phyloP scores from a whole-genome alignment of 2,113 vertebrate species.

The Platanista minor region DNA sequence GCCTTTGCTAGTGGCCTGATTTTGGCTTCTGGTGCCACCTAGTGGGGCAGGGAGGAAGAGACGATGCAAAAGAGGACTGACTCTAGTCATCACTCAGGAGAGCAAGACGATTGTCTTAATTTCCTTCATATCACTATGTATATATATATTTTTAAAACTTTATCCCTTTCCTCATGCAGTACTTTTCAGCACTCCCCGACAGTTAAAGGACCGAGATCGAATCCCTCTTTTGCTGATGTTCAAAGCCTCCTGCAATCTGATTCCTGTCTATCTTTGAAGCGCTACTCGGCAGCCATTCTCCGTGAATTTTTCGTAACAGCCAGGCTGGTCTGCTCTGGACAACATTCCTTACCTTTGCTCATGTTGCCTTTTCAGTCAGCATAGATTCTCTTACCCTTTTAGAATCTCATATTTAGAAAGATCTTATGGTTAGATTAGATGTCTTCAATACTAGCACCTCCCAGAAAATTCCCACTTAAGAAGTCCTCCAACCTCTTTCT shows the following conservation, averaged over 20 bases:
- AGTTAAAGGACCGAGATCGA: background rate
- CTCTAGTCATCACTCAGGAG: background rate
- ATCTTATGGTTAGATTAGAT: background rate
- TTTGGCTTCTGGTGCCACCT: conserved; percentile 69
- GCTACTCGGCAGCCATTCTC: background rate
- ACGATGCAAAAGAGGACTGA: background rate
- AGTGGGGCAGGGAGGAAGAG: conserved; percentile 30
- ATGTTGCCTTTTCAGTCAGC: background rate
- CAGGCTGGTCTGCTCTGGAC: background rate
- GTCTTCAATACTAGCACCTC: background rate
- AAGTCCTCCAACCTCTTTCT: background rate
- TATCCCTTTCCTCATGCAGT: background rate
- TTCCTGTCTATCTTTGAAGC: background rate
- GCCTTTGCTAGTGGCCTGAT: background rate
- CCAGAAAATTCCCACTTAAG: background rate
- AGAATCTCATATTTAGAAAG: background rate
- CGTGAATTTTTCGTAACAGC: background rate
- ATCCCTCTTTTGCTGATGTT: background rate
- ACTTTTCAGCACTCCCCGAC: background rate
- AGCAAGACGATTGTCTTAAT: background rate
- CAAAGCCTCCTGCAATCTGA: background rate
- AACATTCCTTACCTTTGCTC: background rate
- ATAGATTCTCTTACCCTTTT: background rate
- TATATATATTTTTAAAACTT: background rate
- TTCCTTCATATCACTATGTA: background rate